These are phyloP conservation scores for Tineola bisselliella DNA, from an alignment of 2,888 invertebrate genomes.

Conservation along the genomic window DNA sequence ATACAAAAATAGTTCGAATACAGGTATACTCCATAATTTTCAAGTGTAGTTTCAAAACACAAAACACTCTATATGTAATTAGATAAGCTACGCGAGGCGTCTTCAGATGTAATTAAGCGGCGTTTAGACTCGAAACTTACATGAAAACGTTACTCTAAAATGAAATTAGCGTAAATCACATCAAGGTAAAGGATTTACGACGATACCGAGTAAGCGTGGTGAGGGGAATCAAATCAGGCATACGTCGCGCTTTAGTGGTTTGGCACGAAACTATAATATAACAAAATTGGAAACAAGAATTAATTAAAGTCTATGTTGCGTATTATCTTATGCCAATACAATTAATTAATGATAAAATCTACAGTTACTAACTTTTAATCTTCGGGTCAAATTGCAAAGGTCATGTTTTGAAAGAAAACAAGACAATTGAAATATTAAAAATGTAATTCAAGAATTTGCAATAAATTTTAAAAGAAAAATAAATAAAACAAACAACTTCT, in stretches of 20 bases:
- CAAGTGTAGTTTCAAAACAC: not conserved
- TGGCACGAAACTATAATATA: not conserved
- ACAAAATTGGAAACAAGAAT: not conserved
- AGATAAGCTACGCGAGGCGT: constrained; percentile 20
- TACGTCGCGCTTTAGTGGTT: constrained; percentile 13
- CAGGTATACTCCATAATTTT: not conserved
- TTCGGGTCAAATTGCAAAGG: no score
- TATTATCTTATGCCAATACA: not conserved
- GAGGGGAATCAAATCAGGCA: constrained; percentile 55
- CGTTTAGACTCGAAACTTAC: constrained; percentile 39
- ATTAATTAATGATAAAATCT: not conserved
- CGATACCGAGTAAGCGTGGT: constrained; percentile 16
- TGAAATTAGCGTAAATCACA: constrained; percentile 66
- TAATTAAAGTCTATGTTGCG: not conserved
- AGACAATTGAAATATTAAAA: not conserved
- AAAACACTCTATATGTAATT: not conserved
- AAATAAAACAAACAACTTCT: not conserved
- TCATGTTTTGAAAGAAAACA: no score
- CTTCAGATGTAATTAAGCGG: constrained; percentile 51
- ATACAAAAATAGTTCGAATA: no score
- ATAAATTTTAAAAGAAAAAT: not conserved
- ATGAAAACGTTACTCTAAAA: constrained; percentile 43
- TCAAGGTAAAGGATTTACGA: constrained; percentile 54
- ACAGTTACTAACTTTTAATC: not conserved
- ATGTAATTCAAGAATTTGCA: not conserved